phyloP scores from a whole-genome alignment of 2,888 invertebrate genomes.

The Acleris literana region DNA sequence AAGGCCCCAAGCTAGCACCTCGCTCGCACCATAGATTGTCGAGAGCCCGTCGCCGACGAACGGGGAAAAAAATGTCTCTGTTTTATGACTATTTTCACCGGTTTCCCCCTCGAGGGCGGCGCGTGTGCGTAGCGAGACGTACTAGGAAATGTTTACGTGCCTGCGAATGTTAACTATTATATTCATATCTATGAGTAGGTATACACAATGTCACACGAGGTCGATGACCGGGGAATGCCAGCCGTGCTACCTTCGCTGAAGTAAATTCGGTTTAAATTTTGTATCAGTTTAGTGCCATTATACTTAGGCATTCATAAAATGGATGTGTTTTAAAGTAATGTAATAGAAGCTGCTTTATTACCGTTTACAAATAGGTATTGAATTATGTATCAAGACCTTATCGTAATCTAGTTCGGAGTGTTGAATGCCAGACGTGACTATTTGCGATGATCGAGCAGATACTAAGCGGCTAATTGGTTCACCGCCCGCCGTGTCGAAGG shows the following conservation, averaged over 20 bases:
- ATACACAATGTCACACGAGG: conserved; percentile 39
- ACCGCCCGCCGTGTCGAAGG: not conserved
- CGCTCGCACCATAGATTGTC: conserved; percentile 39
- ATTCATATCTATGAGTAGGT: conserved; percentile 27
- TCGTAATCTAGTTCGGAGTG: too few species aligned
- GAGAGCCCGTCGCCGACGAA: conserved; percentile 17
- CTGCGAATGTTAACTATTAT: conserved; percentile 37
- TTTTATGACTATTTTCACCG: conserved; percentile 65
- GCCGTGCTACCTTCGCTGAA: conserved; percentile 4
- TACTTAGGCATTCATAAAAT: too few species aligned
- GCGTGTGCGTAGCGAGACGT: conserved; percentile 52
- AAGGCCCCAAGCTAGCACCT: conserved; percentile 60
- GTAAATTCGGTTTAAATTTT: conserved; percentile 7
- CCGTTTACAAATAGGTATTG: too few species aligned
- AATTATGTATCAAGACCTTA: too few species aligned
- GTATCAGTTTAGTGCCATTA: too few species aligned
- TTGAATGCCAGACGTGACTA: conserved; percentile 8
- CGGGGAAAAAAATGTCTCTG: conserved; percentile 56
- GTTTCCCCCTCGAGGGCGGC: conserved; percentile 33
- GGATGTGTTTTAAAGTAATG: too few species aligned
- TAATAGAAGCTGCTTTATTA: too few species aligned
- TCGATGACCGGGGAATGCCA: conserved; percentile 48
- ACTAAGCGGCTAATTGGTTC: conserved; percentile 19
- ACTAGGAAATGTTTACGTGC: conserved; percentile 56
- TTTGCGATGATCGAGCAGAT: conserved; percentile 16